A percentile compares a stretch with the other conserved stretches of the same genome.
These are phyloP conservation scores for Falco peregrinus DNA, from an alignment of 2,797 vertebrate species.

Conservation along the genomic window DNA sequence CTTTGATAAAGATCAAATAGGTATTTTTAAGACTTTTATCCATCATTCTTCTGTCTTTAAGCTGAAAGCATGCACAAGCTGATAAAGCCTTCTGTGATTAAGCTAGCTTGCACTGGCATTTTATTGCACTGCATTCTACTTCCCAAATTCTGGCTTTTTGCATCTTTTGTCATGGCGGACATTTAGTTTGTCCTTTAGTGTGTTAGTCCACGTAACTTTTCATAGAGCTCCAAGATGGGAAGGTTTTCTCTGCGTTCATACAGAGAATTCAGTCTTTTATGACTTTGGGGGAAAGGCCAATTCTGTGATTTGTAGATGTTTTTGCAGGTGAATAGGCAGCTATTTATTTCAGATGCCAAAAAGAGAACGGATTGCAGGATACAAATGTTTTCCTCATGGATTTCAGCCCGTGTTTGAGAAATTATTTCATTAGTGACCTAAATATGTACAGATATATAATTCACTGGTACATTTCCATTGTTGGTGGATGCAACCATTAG, in stretches of 20 bases:
- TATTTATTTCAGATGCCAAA: background rate
- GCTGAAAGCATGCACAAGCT: background rate
- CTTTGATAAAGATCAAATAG: background rate
- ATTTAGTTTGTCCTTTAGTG: background rate
- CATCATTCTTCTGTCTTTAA: background rate
- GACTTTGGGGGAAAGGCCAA: background rate
- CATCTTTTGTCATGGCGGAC: background rate
- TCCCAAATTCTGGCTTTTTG: background rate
- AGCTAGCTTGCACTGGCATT: background rate
- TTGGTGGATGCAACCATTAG: background rate
- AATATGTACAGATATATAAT: background rate
- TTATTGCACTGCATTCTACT: background rate
- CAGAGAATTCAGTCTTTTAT: background rate
- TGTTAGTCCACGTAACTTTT: background rate
- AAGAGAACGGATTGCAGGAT: background rate
- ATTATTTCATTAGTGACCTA: background rate
- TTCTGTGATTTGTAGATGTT: background rate
- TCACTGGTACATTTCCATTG: background rate
- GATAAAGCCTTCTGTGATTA: background rate
- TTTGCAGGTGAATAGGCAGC: background rate
- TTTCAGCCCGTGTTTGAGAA: background rate
- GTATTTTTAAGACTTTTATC: background rate
- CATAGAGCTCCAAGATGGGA: background rate
- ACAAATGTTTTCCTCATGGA: background rate
- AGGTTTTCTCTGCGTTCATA: background rate